These are phyloP conservation scores for Tor tambroides DNA, from an alignment of 2,113 vertebrate species.

Conservation along the genomic window DNA sequence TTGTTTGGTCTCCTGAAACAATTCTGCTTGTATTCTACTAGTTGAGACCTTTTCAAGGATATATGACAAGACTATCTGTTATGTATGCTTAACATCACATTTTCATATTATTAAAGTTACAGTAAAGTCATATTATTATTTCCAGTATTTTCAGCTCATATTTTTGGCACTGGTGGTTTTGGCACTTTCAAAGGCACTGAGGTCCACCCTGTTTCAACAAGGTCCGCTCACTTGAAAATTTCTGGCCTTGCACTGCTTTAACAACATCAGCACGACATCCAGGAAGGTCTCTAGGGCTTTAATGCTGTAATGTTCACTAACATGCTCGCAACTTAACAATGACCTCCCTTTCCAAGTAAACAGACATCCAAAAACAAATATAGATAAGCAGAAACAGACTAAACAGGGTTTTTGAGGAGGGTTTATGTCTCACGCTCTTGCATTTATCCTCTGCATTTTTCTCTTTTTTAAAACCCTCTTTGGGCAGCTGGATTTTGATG, in stretches of 20 bases:
- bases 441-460: not conserved
- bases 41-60: not conserved
- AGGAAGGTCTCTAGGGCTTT: not conserved
- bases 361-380: conserved; percentile 4
- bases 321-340: conserved; percentile 2
- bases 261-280: not conserved
- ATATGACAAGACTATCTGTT: not conserved
- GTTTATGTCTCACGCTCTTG: conserved; percentile 20
- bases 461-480: not conserved
- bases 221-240: not conserved
- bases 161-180: too few species aligned
- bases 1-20: not conserved
- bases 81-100: not conserved
- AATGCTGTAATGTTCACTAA: conserved; percentile 5
- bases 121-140: too few species aligned
- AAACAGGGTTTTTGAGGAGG: not conserved
- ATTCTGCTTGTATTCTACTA: not conserved
- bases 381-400: conserved; percentile 42
- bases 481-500: conserved; percentile 7
- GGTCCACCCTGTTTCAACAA: not conserved
- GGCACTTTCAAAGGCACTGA: too few species aligned
- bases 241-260: not conserved
- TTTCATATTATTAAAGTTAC: not conserved
- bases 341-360: conserved; percentile 21
- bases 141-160: too few species aligned